Percentiles rank a stretch among this genome's conserved stretches.
These are phyloP conservation scores for Sesia bembeciformis DNA, from an alignment of 2,888 invertebrate species.

Conservation along the genomic window DNA sequence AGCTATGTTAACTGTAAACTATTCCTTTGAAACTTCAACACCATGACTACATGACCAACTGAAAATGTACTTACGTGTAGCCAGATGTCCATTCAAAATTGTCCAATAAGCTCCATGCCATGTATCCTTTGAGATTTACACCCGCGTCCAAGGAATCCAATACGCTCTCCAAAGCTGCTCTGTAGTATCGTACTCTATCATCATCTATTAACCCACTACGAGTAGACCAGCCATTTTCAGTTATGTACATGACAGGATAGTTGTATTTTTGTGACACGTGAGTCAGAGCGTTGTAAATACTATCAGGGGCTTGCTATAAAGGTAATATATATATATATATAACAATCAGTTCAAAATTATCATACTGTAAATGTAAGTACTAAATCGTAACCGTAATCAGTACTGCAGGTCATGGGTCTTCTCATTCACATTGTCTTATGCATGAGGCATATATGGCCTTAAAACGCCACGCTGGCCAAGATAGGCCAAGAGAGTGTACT, in stretches of 20 bases:
- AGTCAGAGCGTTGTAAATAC: conserved; percentile 55
- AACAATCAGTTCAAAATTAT: too few relatives aligned
- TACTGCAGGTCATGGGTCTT: too few relatives aligned
- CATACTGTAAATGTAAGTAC: too few relatives aligned
- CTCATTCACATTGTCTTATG: too few relatives aligned
- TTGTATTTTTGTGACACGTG: conserved; percentile 44
- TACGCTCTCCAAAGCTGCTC: conserved; percentile 1
- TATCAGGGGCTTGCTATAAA: conserved; percentile 69
- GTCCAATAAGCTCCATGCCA: conserved; percentile 71
- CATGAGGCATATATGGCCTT: too few relatives aligned
- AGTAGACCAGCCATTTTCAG: conserved; percentile 75
- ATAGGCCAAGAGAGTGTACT: too few relatives aligned
- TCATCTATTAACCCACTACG: conserved; percentile 1
- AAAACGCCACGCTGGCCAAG: too few relatives aligned
- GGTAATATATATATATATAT: not conserved
- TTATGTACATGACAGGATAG: conserved; percentile 69
- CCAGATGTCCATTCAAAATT: conserved; percentile 72
- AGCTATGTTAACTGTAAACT: too few relatives aligned
- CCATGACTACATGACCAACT: too few relatives aligned
- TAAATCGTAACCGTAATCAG: too few relatives aligned
- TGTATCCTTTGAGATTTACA: conserved; percentile 36
- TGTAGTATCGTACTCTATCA: conserved; percentile 1
- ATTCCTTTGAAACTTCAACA: too few relatives aligned
- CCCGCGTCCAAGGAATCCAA: conserved; percentile 1
- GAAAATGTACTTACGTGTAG: conserved; percentile 37